Percentiles rank a stretch among this genome's conserved stretches.
Evolutionary conservation across 2,113 vertebrate genomes (phyloP).

Genomic region (Xiphophorus hellerii): DNA sequence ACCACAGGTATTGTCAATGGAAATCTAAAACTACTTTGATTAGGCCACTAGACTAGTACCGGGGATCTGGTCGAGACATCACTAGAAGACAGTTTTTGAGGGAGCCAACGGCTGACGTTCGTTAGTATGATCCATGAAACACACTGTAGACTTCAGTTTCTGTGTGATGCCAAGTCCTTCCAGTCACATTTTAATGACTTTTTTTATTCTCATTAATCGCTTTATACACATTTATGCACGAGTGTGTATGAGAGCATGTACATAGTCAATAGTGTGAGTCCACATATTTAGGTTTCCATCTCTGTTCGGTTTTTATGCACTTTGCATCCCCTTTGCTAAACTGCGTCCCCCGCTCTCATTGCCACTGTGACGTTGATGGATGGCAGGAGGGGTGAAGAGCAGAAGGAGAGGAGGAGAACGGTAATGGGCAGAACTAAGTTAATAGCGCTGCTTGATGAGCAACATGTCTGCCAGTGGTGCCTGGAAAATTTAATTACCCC

Average conservation of each 20-base stretch:
- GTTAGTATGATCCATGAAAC: not conserved
- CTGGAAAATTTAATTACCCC: conserved; percentile 77
- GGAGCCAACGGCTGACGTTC: not conserved
- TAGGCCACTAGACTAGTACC: not conserved
- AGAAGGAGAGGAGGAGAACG: conserved; percentile 38
- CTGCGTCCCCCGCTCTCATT: conserved; percentile 12
- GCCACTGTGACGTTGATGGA: conserved; percentile 50
- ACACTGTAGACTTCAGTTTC: not conserved
- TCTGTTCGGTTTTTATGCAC: conserved; percentile 1
- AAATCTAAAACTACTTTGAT: not conserved
- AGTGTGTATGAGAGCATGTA: not conserved
- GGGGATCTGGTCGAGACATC: not conserved
- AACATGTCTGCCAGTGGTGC: conserved; percentile 67
- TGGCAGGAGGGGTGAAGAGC: conserved; percentile 31
- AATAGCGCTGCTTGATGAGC: conserved; percentile 72
- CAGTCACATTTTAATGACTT: too few species aligned
- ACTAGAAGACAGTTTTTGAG: not conserved
- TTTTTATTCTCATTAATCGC: not conserved
- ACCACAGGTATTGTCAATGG: too few species aligned
- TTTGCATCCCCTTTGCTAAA: conserved; percentile 9
- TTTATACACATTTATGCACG: not conserved
- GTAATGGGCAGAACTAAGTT: conserved; percentile 76
- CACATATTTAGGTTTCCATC: conserved; percentile 4
- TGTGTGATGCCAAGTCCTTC: not conserved
- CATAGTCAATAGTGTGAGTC: not conserved